Base-by-base conservation (phyloP, 1,140 invertebrate genomes). In the Lordiphosa mommai region DNA sequence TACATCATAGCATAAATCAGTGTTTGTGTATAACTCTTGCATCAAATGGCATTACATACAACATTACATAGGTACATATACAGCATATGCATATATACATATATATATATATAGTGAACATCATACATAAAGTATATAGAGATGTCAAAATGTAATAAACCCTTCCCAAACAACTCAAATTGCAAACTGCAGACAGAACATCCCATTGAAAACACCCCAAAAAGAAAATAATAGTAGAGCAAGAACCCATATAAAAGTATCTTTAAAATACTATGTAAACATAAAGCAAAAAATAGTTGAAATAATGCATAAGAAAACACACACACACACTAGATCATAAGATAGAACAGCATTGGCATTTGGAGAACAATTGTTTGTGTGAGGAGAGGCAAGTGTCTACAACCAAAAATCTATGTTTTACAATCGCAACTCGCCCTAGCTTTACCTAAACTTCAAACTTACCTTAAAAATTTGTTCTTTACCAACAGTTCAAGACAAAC, bases 21-120 rank as follows among this genome's bases (percentile, higher is more conserved):
- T 84, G 67, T 82, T 71, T 84, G 57, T 76, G 76, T 68, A 58
- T 68, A 64, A 61, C 50, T 61, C 66, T 61, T 76, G 77, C 76
- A 84, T 80, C 51, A 61, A 74, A 41, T 51, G 59, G 48, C 76
- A 60, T 57, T 55, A 63, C 52, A 66, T 64, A 69, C 16, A 71
- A 43, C 37, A 51, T 56, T 63, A 70, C 56, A 61, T 67, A 66
- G 33, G 50, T 69, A 69, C 56, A 61, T 69, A 67, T 55, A 65
- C 30, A 67, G 36, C 53, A 67, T 37, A 66, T 44, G 63, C 44
- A 77, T 65, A 73, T 48, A 60, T 34, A 63, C 41, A 72, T 41
- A 67, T 49, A 72, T 30, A 61, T 55, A 63, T 36, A 58, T 23
- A 65, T 37, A 67, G 33, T 49, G 53, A 43, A 14, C 40, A 23